Conservation (phyloP, 2,888 invertebrate genomes). For the Callinectes sapidus region DNA sequence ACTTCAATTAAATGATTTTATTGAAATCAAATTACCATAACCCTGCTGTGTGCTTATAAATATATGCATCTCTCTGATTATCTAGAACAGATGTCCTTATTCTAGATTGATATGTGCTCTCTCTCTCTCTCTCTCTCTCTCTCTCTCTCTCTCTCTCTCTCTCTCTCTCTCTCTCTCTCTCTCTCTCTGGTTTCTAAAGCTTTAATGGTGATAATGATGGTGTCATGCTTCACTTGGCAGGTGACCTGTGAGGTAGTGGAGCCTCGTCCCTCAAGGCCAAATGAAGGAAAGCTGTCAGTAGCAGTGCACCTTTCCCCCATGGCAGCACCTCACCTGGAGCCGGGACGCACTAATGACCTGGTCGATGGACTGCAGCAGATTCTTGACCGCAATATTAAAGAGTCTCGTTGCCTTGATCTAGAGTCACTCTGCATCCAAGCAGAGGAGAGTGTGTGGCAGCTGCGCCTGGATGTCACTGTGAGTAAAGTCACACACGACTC, state of each 20-base stretch:
- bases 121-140: slow-evolving; percentile 37
- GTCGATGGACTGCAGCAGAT: slow-evolving; percentile 86
- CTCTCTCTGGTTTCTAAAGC: background rate
- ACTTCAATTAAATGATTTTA: too few species aligned
- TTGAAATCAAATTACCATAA: too few species aligned
- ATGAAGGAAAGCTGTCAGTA: slow-evolving; percentile 90
- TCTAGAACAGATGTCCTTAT: too few species aligned
- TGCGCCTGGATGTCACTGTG: slow-evolving; percentile 85
- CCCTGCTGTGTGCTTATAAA: too few species aligned
- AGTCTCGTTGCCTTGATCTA: slow-evolving; percentile 92
- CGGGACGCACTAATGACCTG: slow-evolving; percentile 84
- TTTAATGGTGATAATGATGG: background rate
- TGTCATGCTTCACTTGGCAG: slow-evolving; percentile 77
- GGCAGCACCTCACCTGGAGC: slow-evolving; percentile 90
- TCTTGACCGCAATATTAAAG: slow-evolving; percentile 81
- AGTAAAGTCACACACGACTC: slow-evolving; percentile 30
- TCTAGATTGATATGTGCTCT: too few species aligned
- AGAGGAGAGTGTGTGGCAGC: slow-evolving; percentile 92
- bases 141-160: slow-evolving; percentile 49
- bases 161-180: slow-evolving; percentile 37
- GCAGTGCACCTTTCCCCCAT: slow-evolving; percentile 92
- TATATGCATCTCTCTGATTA: too few species aligned
- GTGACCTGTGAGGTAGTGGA: slow-evolving; percentile 91
- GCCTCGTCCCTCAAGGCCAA: slow-evolving; percentile 89
- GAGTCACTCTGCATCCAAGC: slow-evolving; percentile 96